Evolutionary conservation across 2,113 vertebrate genomes (phyloP).

Genomic region (Hippocampus zosterae): DNA sequence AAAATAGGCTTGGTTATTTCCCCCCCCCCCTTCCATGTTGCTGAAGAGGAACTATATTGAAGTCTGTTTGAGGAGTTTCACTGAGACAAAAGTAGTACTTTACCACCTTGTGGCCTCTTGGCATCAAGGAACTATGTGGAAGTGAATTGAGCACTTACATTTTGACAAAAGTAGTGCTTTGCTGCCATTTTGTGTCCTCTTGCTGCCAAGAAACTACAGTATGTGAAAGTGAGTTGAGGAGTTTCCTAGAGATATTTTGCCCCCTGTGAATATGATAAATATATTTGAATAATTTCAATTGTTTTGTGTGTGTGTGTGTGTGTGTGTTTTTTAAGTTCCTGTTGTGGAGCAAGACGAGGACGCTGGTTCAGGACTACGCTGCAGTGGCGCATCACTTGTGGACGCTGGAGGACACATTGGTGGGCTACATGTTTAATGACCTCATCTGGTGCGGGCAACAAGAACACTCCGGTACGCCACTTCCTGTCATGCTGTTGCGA

Average conservation of each 20-base stretch:
- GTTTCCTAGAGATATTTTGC: too few species aligned
- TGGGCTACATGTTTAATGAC: constrained; percentile 75
- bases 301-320: too few species aligned
- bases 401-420: constrained; percentile 74
- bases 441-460: constrained; percentile 72
- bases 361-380: constrained; percentile 64
- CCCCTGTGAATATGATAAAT: too few species aligned
- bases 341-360: constrained; percentile 75
- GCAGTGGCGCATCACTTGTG: constrained; percentile 55
- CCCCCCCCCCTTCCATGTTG: too few species aligned
- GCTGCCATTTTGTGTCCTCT: neutral
- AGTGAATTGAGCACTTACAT: neutral
- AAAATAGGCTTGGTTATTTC: too few species aligned
- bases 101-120: neutral
- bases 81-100: too few species aligned
- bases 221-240: too few species aligned
- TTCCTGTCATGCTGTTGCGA: neutral
- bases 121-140: neutral
- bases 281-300: neutral
- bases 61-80: too few species aligned
- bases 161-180: neutral
- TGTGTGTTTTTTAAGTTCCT: constrained; percentile 44
- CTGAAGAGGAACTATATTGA: too few species aligned
- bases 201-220: too few species aligned
- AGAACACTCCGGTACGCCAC: constrained; percentile 49